Evolutionary conservation across 2,113 vertebrate species (phyloP), one percentile per base, ranked within the genome.

Genomic region (Sinocyclocheilus anshuiensis): DNA sequence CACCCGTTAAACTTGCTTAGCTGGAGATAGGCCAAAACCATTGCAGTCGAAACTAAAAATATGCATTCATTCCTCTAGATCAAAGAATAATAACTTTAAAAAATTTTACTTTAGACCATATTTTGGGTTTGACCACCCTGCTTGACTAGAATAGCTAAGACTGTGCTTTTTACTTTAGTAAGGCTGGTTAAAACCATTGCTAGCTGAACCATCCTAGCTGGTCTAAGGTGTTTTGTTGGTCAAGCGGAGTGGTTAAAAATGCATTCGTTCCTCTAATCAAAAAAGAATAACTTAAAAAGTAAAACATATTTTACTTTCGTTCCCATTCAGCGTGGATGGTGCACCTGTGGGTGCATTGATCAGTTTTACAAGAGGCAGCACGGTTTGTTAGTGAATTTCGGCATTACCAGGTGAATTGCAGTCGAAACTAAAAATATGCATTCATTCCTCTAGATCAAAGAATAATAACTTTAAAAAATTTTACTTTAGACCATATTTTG

Each of bases 341-440:
- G 24, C 75, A 77, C 75, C 75, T 77, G 75, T 77, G 48, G 45
- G n/a, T 67, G 39, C 15, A 24, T n/a, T 26, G 29, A 86, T 83
- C 33, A 2, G 39, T 53, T 81, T 81, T 74, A 20, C 16, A 75
- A n/a, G 26, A 72, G 33, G 36, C 36, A 79, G 33, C 18, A n/a
- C 15, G 55, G 50, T 61, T 33, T 26, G 9, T 53, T 20, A 55
- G 29, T 80, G 77, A 71, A 83, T 78, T 67, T 2, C 75, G 59
- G 29, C 22, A 6, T 95, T 92, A 93, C 93, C 65, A 59, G 50
- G 67, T 83, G 18, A 45, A n/a, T n/a, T n/a, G n/a, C n/a, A n/a
- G n/a, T n/a, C n/a, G 2, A 57, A 57, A 57, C 18, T 8, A 57
- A 57, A 57, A 57, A 20, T 57, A 57, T 57, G 55, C 6, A 7